Base-by-base conservation (phyloP, 2,888 invertebrate genomes). In the Glomeris marginata region DNA sequence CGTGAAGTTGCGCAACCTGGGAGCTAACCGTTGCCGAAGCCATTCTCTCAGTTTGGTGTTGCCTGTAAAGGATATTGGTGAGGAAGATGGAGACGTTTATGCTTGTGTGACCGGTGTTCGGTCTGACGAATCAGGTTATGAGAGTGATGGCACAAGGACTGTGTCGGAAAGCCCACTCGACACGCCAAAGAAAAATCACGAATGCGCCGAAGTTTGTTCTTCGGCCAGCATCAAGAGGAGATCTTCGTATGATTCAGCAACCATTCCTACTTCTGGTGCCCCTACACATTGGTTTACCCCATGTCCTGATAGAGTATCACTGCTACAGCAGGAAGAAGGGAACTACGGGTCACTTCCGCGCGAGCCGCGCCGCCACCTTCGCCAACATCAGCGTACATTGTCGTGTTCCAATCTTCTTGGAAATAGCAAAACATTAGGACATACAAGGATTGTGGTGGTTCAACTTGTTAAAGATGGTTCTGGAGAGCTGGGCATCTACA, bases 91-190 rank as follows among this genome's bases (percentile, higher is more conserved):
- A 2, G 54, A 54, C 41, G 49, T 43, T 35, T 52, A 49, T 20
- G 28, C 40, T 41, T 55, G 18, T 53, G 57, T 58, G 48, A 66
- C 64, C 62, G 81, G 80, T 67, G 77, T 83, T 45, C 82, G 83
- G 66, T 84, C 83, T 42, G 84, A 83, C 65, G 84, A 84, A 68
- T 84, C 83, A 45, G 84, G 84, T 40, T 84, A 84, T 64, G 84
- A 84, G 62, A 83, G 83, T 65, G 84, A 84, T 63, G 78, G 81
- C 47, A 74, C 63, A 1, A 60, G 65, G 44, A 61, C 60, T 37
- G 58, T 43, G 52, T 58, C 37, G 47, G 51, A 47, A 51, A 53
- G 40, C 47, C 56, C 47, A 41, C 52, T 41, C 22, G 54, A 36
- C 45, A 51, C 49, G 20, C 50, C 51, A 41, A 46, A 54, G 49